These are phyloP conservation scores for Falco rusticolus DNA, from an alignment of 2,797 vertebrate species.

Conservation along the genomic window DNA sequence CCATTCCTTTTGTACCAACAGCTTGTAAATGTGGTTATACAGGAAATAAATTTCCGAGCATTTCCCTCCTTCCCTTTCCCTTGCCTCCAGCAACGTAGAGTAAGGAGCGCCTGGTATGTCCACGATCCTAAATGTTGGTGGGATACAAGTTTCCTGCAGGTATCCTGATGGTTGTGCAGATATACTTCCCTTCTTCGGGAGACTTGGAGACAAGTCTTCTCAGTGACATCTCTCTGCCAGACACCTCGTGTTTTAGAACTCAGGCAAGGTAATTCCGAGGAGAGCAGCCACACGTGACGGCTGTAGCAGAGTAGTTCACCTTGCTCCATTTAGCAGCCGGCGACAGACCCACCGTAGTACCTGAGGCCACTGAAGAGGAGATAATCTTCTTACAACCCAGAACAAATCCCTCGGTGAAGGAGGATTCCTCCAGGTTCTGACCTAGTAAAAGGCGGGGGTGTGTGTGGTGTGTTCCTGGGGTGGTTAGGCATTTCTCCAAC, in stretches of 20 bases:
- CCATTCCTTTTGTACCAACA: neutral
- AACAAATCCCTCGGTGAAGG: neutral
- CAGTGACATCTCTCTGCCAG: neutral
- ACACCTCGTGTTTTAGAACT: neutral
- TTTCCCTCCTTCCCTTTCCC: neutral
- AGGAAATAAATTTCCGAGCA: neutral
- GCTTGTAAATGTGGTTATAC: neutral
- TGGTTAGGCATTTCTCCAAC: neutral
- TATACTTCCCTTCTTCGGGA: neutral
- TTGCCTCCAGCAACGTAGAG: neutral
- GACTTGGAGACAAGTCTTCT: neutral
- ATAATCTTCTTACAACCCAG: neutral
- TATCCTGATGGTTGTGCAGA: neutral
- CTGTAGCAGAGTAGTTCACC: conserved; percentile 24
- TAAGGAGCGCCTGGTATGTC: neutral
- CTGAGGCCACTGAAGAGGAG: neutral
- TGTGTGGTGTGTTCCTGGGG: neutral
- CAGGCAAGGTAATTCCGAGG: neutral
- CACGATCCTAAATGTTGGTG: fast-evolving
- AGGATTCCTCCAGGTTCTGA: conserved; percentile 33
- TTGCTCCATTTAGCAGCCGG: conserved; percentile 46
- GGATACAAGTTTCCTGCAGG: fast-evolving
- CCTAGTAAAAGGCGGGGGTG: neutral
- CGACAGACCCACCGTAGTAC: fast-evolving
- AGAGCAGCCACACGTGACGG: neutral